Evolutionary conservation across 2,113 vertebrate species (phyloP).

Genomic region (Tapirus terrestris): DNA sequence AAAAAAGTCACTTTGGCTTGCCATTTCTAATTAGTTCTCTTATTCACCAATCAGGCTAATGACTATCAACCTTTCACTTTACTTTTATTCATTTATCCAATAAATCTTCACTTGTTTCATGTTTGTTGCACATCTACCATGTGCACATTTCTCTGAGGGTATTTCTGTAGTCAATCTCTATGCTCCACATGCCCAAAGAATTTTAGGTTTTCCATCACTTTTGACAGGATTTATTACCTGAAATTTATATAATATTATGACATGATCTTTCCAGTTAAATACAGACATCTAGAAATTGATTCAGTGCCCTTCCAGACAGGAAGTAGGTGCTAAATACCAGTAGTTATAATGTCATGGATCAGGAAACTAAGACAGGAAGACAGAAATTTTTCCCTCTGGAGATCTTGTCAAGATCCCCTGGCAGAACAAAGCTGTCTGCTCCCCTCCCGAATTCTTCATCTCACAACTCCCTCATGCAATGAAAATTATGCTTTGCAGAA

Average conservation of each 20-base stretch:
- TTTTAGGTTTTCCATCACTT: background rate
- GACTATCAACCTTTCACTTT: background rate
- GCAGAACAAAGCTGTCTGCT: background rate
- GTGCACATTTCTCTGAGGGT: background rate
- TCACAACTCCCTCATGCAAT: background rate
- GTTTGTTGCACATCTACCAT: background rate
- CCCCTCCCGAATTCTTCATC: background rate
- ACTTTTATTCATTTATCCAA: background rate
- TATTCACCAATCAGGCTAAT: background rate
- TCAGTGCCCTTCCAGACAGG: conserved; percentile 13
- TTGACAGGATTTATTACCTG: background rate
- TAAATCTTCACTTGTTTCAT: background rate
- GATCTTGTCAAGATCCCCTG: background rate
- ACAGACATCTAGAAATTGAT: conserved; percentile 57
- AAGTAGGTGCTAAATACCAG: conserved; percentile 39
- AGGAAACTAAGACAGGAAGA: conserved; percentile 45
- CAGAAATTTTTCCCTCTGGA: background rate
- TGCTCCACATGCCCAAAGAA: background rate
- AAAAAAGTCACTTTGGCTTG: background rate
- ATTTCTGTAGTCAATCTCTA: background rate
- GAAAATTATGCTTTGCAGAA: conserved; percentile 31
- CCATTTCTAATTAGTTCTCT: conserved; percentile 27
- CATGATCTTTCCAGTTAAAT: conserved; percentile 46
- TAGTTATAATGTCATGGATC: conserved; percentile 14
- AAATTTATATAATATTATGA: conserved; percentile 2